phyloP scores from a whole-genome alignment of 35 echinoderm and acorn worm species.

The Heliocidaris tuberculata region DNA sequence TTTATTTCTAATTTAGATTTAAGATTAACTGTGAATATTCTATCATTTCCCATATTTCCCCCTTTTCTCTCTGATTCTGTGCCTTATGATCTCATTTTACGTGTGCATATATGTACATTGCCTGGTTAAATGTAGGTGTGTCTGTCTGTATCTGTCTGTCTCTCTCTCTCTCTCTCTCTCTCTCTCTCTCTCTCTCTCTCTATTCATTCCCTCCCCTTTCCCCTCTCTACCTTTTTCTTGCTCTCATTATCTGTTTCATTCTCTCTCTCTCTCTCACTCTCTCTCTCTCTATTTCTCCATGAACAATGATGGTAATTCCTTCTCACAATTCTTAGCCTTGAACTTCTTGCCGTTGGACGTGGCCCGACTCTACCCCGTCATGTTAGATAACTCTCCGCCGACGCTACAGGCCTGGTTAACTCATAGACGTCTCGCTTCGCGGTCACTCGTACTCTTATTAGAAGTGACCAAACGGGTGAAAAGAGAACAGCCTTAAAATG shows the following conservation, averaged over 20 bases:
- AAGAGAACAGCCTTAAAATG: not conserved
- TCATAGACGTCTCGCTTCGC: not conserved
- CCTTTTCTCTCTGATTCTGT: no score
- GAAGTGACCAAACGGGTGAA: conserved; percentile 24
- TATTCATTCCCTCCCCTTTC: not conserved
- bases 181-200: not conserved
- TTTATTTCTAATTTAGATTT: no score
- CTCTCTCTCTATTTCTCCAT: not conserved
- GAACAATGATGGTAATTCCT: conserved; percentile 38
- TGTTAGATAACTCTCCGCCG: conserved; percentile 19
- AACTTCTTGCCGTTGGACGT: conserved; percentile 24
- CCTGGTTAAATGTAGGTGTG: no score
- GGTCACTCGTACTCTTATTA: not conserved
- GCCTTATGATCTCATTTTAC: no score
- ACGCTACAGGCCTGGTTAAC: conserved; percentile 11
- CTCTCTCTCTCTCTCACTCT: not conserved
- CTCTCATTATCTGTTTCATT: not conserved
- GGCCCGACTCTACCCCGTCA: not conserved
- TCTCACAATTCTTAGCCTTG: conserved; percentile 8
- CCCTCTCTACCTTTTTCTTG: not conserved
- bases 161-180: not conserved
- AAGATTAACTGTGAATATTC: no score
- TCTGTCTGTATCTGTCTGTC: no score
- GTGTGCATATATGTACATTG: no score
- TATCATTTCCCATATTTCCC: no score